Evolutionary conservation across 2,113 vertebrate species (phyloP).

Genomic region (Aramus guarauna): DNA sequence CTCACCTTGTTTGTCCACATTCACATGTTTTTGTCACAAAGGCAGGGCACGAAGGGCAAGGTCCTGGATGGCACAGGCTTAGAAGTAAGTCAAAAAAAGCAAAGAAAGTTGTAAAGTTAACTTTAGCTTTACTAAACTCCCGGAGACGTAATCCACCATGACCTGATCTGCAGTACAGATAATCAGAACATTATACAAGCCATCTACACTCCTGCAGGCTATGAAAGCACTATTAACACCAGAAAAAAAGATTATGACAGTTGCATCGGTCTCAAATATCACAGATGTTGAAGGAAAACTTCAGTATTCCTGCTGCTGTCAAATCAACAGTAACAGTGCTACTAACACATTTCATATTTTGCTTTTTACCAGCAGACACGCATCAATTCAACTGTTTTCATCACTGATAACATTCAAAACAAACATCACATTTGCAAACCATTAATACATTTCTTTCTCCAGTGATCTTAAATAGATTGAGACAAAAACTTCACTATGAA

Average conservation of each 20-base stretch:
- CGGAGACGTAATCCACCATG: not conserved
- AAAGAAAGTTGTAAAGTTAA: not conserved
- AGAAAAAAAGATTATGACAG: not conserved
- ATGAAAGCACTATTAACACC: not conserved
- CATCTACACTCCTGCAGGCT: not conserved
- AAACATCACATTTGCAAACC: not conserved
- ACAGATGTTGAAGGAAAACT: not conserved
- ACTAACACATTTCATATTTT: not conserved
- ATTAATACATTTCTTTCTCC: not conserved
- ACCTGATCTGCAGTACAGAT: not conserved
- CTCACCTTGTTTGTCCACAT: constrained; percentile 92
- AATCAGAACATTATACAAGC: not conserved
- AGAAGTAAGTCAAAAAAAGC: not conserved
- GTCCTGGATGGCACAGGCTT: constrained; percentile 96
- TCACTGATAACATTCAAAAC: not conserved
- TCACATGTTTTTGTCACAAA: constrained; percentile 90
- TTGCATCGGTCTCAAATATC: not conserved
- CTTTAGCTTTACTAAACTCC: not conserved
- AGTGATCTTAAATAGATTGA: not conserved
- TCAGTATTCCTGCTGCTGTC: not conserved
- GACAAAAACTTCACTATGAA: not conserved
- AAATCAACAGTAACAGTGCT: not conserved
- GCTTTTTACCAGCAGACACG: not conserved
- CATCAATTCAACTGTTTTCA: not conserved
- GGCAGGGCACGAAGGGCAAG: constrained; percentile 94